phyloP scores from a whole-genome alignment of 2,888 invertebrate species.

The Ypsolopha sequella region DNA sequence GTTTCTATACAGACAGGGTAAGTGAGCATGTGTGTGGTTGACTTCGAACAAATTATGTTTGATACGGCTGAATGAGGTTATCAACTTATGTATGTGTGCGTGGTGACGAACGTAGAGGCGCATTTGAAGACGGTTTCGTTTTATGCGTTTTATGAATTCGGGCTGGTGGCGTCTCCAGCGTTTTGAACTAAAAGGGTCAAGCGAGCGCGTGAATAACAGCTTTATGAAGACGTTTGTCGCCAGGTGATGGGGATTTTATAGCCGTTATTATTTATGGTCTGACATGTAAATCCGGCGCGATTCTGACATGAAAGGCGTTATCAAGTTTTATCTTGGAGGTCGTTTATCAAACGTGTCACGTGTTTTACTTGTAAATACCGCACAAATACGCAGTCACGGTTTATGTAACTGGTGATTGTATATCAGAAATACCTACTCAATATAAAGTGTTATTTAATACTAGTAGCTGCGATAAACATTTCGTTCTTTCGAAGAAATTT shows the following conservation, averaged over 20 bases:
- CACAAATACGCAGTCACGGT: too few relatives aligned
- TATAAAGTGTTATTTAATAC: too few relatives aligned
- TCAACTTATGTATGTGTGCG: conserved; percentile 27
- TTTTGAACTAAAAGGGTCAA: conserved; percentile 53
- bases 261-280: conserved; percentile 39
- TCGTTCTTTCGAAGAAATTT: too few relatives aligned
- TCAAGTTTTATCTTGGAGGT: not conserved
- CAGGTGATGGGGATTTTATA: conserved; percentile 45
- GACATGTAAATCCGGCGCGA: conserved; percentile 7
- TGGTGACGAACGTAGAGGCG: conserved; percentile 12
- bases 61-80: conserved; percentile 52
- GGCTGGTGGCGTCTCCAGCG: conserved; percentile 26
- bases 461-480: too few relatives aligned
- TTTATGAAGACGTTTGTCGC: conserved; percentile 49
- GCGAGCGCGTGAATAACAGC: conserved; percentile 40
- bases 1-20: not conserved
- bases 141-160: conserved; percentile 48
- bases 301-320: conserved; percentile 4
- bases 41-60: conserved; percentile 22
- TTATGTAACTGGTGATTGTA: too few relatives aligned
- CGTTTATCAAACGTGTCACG: too few relatives aligned
- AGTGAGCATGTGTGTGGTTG: conserved; percentile 22
- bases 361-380: too few relatives aligned
- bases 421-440: too few relatives aligned
- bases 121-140: conserved; percentile 28